Conservation (phyloP, 2,113 vertebrate species). For the Peromyscus polionotus region DNA sequence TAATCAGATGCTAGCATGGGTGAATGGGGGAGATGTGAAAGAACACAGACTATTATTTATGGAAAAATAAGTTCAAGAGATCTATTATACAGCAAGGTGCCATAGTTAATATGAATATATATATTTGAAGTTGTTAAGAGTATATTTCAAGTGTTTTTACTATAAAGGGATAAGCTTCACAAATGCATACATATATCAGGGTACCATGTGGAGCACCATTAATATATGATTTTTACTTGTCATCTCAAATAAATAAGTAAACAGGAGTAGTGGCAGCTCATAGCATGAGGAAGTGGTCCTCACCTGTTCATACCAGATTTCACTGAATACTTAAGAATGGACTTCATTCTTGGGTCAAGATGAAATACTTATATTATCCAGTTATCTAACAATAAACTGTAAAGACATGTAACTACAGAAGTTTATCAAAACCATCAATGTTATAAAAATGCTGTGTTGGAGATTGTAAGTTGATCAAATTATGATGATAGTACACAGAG, state of each 20-base stretch:
- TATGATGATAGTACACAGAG: not conserved
- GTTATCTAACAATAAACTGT: not conserved
- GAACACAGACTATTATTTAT: not conserved
- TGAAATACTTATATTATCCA: not conserved
- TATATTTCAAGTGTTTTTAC: not conserved
- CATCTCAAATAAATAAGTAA: not conserved
- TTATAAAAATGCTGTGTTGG: not conserved
- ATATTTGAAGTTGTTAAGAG: not conserved
- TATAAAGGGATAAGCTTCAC: not conserved
- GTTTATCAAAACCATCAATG: not conserved
- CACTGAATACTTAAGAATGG: not conserved
- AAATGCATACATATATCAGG: not conserved
- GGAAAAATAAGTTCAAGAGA: not conserved
- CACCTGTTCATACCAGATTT: not conserved
- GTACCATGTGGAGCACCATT: not conserved
- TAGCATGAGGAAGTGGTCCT: not conserved
- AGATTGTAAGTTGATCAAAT: not conserved
- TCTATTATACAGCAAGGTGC: not conserved
- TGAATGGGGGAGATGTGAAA: not conserved
- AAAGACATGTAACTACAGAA: slow-evolving; percentile 2
- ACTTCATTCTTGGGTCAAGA: not conserved
- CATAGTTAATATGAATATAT: not conserved
- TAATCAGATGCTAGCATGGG: not conserved
- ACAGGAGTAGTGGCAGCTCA: not conserved
- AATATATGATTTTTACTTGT: not conserved